Base-by-base conservation (phyloP, 2,888 invertebrate genomes). In the Herminia tarsipennalis region DNA sequence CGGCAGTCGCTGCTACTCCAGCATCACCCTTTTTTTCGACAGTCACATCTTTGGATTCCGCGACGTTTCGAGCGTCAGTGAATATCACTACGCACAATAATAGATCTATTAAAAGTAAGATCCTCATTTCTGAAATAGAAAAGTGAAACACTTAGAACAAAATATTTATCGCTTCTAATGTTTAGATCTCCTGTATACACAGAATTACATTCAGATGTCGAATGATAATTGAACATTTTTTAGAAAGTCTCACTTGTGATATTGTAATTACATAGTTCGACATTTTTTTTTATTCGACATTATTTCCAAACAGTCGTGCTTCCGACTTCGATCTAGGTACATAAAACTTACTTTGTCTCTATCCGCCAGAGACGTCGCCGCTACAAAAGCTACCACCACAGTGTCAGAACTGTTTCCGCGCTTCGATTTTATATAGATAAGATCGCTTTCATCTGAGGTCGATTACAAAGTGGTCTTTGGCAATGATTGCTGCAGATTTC, bases 401-500 rank as follows among this genome's bases (percentile, higher is more conserved):
- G 81, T 90, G 89, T 78, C 78, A 79, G 76, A 83, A 84, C 68
- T 68, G 66, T 81, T 82, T 77, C 77, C 77, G 83, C 76, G 68
- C 77, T 73, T 81, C 73, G 81, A 82, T 85, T 91, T 90, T 90
- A 91, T 90, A 91, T 91, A 91, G 86, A 89, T 82, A 86, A 84
- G 66, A 76, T 69, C 77, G 76, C 86, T 89, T 87, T 88, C 88
- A 83, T 84, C 83, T 81, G 74, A 70, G 66, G 76, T 70, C 81
- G 83, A 83, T 91, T 91, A 82, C 91, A 83, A 81, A 78, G 75
- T 61, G 77, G 77, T 86, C 79, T 90, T 85, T 89, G 71, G 90
- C 87, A 90, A 91, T 86, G 76, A 70, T 86, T 86, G 83, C 83
- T 77, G 79, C 76, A 77, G 79, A 81, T 90, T 91, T 91, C 88